Evolutionary conservation across 1,140 invertebrate species (phyloP), one percentile per base, ranked within the genome.

Genomic region (Aradophagus sp.): DNA sequence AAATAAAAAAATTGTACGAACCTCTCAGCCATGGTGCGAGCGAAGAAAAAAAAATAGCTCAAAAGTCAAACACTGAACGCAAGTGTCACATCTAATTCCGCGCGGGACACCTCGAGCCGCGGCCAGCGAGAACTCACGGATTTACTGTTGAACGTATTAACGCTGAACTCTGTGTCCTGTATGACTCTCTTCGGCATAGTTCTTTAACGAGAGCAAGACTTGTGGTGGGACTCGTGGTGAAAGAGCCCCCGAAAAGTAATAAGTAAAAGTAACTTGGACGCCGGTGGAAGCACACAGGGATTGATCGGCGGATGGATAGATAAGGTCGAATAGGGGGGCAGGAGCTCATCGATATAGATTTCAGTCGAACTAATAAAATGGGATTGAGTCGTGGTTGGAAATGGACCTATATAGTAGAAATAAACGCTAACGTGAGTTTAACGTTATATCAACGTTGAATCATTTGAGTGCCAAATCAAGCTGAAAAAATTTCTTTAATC

Each of bases 211-310:
- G 70, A 73, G 62, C 58, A 73, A 58, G 58, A 34, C 58, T 67
- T 26, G 70, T 73, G 62, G 70, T 67, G 70, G 70, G 70, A 67
- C 70, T 69, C 20, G 65, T 48, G 48, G 69, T 67, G 62, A 67
- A 73, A 73, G 69, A 67, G 62, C 58, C 56, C 69, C 69, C 62
- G 69, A 73, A 73, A 73, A 73, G 62, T 66, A 66, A 67, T 59
- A 62, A 67, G 62, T 73, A 73, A 73, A 73, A 73, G 69, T 73
- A 62, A 66, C 11, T 26, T 47, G 68, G 68, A 63, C 53, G 52
- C 20, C 48, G 68, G 59, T 71, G 41, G 68, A 71, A 71, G 58
- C 38, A 50, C 42, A 52, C 34, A 61, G 17, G 65, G 56, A 69
- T 69, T 47, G 55, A 69, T 68, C 63, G 63, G 50, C 65, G 23